Base-by-base conservation (phyloP, 2,888 invertebrate species). In the Yponomeuta cagnagella region DNA sequence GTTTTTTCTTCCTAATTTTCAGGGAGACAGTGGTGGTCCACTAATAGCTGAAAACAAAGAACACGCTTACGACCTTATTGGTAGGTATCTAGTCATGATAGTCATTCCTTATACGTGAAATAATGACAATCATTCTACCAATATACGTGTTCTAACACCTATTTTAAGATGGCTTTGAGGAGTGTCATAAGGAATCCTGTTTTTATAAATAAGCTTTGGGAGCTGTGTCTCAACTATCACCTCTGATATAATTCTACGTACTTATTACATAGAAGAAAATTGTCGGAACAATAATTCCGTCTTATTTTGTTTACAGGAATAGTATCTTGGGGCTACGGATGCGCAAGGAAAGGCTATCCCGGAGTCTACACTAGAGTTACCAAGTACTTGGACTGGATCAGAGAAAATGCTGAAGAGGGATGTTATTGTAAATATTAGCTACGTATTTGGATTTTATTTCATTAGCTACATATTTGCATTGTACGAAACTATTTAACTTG, bases 321-420 rank as follows among this genome's bases (percentile, higher is more conserved):
- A 23, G 97, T 97, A 0, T 97, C 97, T 0, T 97, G 97, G 97
- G 97, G 97, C 5, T 96, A 96, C 79, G 97, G 97, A 48, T 97
- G 97, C 80, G 97, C 97, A 0, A 93, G 97, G 73, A 95, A 95
- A 72, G 96, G 96, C 12, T 97, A 96, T 82, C 97, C 97, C 0
- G 97, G 97, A 5, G 96, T 97, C 0, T 97, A 97, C 81, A 96
- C 97, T 2, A 93, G 97, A 77, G 94, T 97, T 10, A 96, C 96
- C 0, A 94, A 95, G 78, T 97, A 96, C 83, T 84, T 97, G 71
- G 95, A 96, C 77, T 97, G 97, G 97, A 96, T 97, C 73, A 86
- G 91, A 76, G 94, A 95, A 72, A 95, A 97, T 79, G 94, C 97
- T 0, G 93, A 93, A 74, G 97, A 96, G 78, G 96, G 96, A 30